Evolutionary conservation across 2,888 invertebrate species (phyloP).

Genomic region (Caenorhabditis becei): DNA sequence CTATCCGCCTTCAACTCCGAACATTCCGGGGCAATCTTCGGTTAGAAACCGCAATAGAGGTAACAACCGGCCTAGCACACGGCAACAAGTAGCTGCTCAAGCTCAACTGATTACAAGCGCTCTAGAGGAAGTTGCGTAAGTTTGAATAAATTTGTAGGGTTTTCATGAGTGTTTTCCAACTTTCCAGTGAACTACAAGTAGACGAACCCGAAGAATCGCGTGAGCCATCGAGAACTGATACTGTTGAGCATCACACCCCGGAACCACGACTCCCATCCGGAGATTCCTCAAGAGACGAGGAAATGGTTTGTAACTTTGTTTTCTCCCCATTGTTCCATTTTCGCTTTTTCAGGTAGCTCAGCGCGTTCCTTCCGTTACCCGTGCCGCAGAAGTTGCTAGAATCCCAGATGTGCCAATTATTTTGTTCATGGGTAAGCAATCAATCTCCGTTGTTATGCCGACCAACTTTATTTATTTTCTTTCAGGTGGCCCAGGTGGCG

Average conservation of each 20-base stretch:
- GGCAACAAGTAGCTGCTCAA: constrained; percentile 6
- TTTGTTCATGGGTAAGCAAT: constrained; percentile 79
- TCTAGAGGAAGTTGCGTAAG: constrained; percentile 33
- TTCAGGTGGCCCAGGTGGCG: constrained; percentile 81
- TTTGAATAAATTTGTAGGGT: not conserved
- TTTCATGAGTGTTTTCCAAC: not conserved
- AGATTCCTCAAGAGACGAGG: constrained; percentile 3
- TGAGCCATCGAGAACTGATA: constrained; percentile 54
- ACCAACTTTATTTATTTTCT: too few relatives aligned
- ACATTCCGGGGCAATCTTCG: too few relatives aligned
- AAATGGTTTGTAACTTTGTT: constrained; percentile 22
- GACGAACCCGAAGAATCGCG: constrained; percentile 30
- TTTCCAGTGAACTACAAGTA: constrained; percentile 21
- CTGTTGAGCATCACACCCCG: constrained; percentile 58
- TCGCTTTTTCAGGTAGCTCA: constrained; percentile 54
- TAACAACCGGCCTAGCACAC: not conserved
- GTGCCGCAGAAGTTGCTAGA: constrained; percentile 77
- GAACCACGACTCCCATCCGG: constrained; percentile 15
- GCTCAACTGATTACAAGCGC: constrained; percentile 32
- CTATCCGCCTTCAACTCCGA: constrained; percentile 34
- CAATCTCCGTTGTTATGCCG: too few relatives aligned
- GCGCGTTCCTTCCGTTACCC: constrained; percentile 76
- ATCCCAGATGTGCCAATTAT: constrained; percentile 81
- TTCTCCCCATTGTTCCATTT: not conserved
- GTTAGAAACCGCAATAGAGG: not conserved